Conservation (phyloP, 2,888 invertebrate species). For the Drosophila algonquin region DNA sequence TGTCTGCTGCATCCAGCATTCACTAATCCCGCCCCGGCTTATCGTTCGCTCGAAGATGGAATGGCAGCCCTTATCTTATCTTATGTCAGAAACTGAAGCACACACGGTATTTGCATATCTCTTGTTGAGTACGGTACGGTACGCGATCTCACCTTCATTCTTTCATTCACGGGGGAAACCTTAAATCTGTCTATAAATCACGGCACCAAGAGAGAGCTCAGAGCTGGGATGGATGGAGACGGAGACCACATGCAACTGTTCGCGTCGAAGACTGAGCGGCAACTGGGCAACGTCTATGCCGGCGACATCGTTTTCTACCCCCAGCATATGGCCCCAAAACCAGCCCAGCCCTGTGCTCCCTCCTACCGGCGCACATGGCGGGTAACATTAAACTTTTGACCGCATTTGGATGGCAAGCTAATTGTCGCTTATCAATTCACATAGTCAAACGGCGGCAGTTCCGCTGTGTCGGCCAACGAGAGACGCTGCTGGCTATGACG, state of each 20-base stretch:
- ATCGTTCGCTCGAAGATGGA: conserved; percentile 11
- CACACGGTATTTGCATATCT: conserved; percentile 39
- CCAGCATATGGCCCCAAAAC: conserved; percentile 16
- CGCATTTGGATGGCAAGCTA: conserved; percentile 57
- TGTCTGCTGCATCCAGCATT: not conserved
- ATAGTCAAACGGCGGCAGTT: conserved; percentile 65
- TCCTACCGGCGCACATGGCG: conserved; percentile 4
- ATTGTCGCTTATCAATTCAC: conserved; percentile 70
- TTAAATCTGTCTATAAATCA: conserved; percentile 45
- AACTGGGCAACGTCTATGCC: conserved; percentile 54
- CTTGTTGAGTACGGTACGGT: conserved; percentile 5
- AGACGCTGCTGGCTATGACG: conserved; percentile 16
- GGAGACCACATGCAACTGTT: conserved; percentile 45
- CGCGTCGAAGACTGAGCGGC: conserved; percentile 49
- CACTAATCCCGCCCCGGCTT: conserved; percentile 3
- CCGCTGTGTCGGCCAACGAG: conserved; percentile 63
- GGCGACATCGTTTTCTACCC: conserved; percentile 62
- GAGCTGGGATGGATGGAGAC: not conserved
- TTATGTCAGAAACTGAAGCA: conserved; percentile 16
- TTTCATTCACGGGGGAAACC: conserved; percentile 43
- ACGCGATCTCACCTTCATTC: conserved; percentile 10
- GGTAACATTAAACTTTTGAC: conserved; percentile 71
- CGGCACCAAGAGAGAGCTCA: conserved; percentile 3
- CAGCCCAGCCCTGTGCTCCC: conserved; percentile 4
- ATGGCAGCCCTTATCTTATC: conserved; percentile 25